phyloP scores from a whole-genome alignment of 30 jellyfish, hydroid and myxozoan genomes.

The Catostylus mosaicus region DNA sequence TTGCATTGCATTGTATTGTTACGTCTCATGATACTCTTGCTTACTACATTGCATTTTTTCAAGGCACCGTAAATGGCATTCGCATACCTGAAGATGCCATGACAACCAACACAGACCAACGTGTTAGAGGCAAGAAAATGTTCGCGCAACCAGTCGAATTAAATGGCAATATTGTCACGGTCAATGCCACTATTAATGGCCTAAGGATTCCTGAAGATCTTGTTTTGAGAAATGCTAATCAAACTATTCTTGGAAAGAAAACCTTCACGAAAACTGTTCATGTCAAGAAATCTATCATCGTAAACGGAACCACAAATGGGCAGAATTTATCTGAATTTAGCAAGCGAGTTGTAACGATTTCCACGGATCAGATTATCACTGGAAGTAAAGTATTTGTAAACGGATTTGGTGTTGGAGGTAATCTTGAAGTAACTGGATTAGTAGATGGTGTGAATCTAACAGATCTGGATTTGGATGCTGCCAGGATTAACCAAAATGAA shows the following conservation, averaged over 20 bases:
- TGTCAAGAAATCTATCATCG: slow-evolving; percentile 33
- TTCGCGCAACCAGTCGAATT: slow-evolving; percentile 51
- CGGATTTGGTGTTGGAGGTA: slow-evolving; percentile 63
- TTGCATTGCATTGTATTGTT: background rate
- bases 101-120: slow-evolving; percentile 74
- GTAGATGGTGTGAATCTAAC: slow-evolving; percentile 87
- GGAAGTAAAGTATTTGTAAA: slow-evolving; percentile 50
- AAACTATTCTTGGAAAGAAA: slow-evolving; percentile 57
- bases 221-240: slow-evolving; percentile 34
- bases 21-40: background rate
- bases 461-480: slow-evolving; percentile 63
- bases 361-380: slow-evolving; percentile 54
- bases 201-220: slow-evolving; percentile 71
- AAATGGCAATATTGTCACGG: slow-evolving; percentile 52
- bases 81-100: slow-evolving; percentile 68
- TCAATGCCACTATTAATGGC: slow-evolving; percentile 65
- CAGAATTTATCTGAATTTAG: slow-evolving; percentile 57
- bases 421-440: slow-evolving; percentile 66
- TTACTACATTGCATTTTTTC: background rate
- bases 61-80: slow-evolving; percentile 69
- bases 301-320: slow-evolving; percentile 78
- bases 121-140: slow-evolving; percentile 58
- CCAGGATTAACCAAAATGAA: slow-evolving; percentile 59
- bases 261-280: slow-evolving; percentile 13
- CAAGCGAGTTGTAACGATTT: slow-evolving; percentile 52